Evolutionary conservation across 2,888 invertebrate species (phyloP), one percentile per base, ranked within the genome.

Genomic region (Aporophyla nigra): DNA sequence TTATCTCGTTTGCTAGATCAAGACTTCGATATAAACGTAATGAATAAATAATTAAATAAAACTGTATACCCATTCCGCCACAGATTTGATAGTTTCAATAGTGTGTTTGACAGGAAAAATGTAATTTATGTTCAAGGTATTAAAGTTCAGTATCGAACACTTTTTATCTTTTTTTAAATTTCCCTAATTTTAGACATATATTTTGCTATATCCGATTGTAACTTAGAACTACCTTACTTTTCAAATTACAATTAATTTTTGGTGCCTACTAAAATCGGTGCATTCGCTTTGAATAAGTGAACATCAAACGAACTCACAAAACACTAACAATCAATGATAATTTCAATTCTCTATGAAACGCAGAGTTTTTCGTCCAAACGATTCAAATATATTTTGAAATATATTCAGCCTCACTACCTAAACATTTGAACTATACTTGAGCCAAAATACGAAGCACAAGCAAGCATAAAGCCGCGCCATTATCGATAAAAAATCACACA

Each of bases 41-140:
- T 84, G 62, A 46, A 84, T 78, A 77, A 79, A 83, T 71, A 79
- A 76, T 76, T 75, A 81, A 83, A 83, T 68, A 62, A 83, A 74
- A 59, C 56, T 78, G 67, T 76, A 67, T 76, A 76, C 75, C 86
- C 76, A 80, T 80, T 80, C 78, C 83, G 78, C 80, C 86, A 76
- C 76, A 69, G 63, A 68, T 63, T 70, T 76, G 61, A 71, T 71
- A 76, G 59, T 51, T 75, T 54, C 46, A 58, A 61, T 68, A 59
- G 70, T 85, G 63, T 76, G 58, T 72, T 83, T 65, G 76, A 85
- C 68, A 69, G 58, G 46, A 56, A 43, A 83, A 66, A 66, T 75
- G 40, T 46, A 74, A 67, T 78, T 21, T 80, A 78, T 63, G 19
- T 58, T 43, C 19, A 71, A 61, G 21, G 27, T 9, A 0, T 40